A percentile compares a stretch with the other conserved stretches of the same genome.
These are phyloP conservation scores for Thinocorus orbignyianus DNA, from an alignment of 2,113 vertebrate genomes.

Conservation along the genomic window DNA sequence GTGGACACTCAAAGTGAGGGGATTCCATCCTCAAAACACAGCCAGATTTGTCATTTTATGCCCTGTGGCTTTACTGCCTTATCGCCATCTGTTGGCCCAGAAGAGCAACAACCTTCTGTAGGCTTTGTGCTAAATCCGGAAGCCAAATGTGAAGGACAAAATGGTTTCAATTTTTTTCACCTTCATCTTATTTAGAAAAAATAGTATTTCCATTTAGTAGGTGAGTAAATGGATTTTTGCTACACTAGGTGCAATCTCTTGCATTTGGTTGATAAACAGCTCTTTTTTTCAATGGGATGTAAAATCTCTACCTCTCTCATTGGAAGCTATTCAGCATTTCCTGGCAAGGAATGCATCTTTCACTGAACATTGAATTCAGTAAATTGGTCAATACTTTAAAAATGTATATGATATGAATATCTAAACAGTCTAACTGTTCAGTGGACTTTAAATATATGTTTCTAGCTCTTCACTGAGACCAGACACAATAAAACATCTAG, in stretches of 20 bases:
- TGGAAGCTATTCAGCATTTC: not conserved
- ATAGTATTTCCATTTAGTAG: not conserved
- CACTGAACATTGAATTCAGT: not conserved
- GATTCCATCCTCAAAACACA: not conserved
- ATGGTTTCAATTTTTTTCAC: rapidly evolving
- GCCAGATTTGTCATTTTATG: not conserved
- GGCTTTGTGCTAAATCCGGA: not conserved
- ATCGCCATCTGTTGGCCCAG: not conserved
- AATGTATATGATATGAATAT: not conserved
- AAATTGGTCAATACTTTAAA: not conserved
- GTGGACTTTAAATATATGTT: not conserved
- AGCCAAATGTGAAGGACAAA: not conserved
- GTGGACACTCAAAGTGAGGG: not conserved
- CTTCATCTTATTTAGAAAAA: not conserved
- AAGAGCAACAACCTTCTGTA: not conserved
- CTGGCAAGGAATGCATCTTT: not conserved
- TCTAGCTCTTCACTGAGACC: not conserved
- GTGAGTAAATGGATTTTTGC: not conserved
- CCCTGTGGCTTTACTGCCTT: not conserved
- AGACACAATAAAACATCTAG: not conserved
- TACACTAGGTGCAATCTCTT: not conserved
- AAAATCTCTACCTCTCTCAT: not conserved
- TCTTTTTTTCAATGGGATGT: not conserved
- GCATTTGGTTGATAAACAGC: not conserved
- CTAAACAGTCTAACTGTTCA: not conserved